Conservation (phyloP, 2,888 invertebrate species). For the Chelonus formosanus region DNA sequence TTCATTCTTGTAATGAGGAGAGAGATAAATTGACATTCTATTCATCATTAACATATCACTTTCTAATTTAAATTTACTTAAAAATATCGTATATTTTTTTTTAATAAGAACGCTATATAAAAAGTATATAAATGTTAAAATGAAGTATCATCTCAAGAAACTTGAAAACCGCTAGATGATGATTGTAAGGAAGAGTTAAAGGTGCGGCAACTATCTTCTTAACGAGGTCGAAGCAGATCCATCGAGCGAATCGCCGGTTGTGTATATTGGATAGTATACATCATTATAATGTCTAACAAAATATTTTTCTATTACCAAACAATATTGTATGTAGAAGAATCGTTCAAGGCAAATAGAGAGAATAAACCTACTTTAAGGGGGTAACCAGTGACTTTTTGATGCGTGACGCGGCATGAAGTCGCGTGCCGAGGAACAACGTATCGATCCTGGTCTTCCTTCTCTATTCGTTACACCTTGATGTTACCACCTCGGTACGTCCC, state of each 20-base stretch:
- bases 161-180: too few relatives aligned
- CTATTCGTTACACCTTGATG: background rate
- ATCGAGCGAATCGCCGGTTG: conserved; percentile 15
- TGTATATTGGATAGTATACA: background rate
- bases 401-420: conserved; percentile 10
- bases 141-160: too few relatives aligned
- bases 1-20: too few relatives aligned
- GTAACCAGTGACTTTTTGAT: conserved; percentile 10
- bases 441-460: background rate
- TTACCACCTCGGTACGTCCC: background rate
- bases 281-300: background rate
- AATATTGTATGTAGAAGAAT: background rate
- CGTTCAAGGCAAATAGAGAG: background rate
- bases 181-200: background rate
- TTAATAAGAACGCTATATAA: too few relatives aligned
- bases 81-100: too few relatives aligned
- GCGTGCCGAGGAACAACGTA: background rate
- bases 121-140: too few relatives aligned
- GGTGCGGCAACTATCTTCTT: conserved; percentile 2
- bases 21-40: too few relatives aligned
- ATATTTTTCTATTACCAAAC: background rate
- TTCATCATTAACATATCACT: too few relatives aligned
- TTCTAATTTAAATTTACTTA: too few relatives aligned
- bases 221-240: conserved; percentile 10
- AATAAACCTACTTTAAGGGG: background rate